These are phyloP conservation scores for Hippoglossus stenolepis DNA, from an alignment of 2,113 vertebrate species.

Conservation along the genomic window DNA sequence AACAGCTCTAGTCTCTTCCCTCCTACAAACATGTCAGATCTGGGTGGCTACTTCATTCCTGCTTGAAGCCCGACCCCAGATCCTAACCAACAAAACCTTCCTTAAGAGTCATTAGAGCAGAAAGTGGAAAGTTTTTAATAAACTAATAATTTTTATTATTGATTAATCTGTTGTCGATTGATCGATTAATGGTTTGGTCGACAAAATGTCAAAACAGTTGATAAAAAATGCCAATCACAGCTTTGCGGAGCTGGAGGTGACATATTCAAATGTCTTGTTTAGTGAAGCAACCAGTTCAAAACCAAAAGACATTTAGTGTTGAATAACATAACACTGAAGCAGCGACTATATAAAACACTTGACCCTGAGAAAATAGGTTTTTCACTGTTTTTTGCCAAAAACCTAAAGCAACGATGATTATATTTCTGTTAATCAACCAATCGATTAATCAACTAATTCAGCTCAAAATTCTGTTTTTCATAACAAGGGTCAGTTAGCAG, in stretches of 20 bases:
- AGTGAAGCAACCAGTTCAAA: too few relatives aligned
- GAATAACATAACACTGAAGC: too few relatives aligned
- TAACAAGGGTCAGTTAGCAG: background rate
- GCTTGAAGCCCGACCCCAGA: background rate
- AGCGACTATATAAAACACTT: too few relatives aligned
- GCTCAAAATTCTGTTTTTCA: too few relatives aligned
- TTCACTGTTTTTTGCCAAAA: too few relatives aligned
- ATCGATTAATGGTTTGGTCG: background rate
- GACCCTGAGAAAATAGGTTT: too few relatives aligned
- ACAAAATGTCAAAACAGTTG: background rate
- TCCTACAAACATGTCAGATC: slow-evolving; percentile 26
- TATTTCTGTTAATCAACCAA: too few relatives aligned
- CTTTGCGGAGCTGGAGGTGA: background rate
- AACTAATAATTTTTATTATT: background rate
- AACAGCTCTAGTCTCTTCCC: slow-evolving; percentile 10
- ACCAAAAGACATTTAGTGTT: too few relatives aligned
- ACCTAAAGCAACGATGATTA: too few relatives aligned
- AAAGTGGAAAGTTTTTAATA: background rate
- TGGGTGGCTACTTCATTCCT: slow-evolving; percentile 10
- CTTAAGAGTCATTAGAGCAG: background rate
- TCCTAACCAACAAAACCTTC: background rate
- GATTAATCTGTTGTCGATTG: background rate
- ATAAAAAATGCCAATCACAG: background rate
- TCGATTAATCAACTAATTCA: too few relatives aligned
- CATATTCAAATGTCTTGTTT: background rate